Evolutionary conservation across 2,797 vertebrate species (phyloP).

Genomic region (Syndactyla subalaris): DNA sequence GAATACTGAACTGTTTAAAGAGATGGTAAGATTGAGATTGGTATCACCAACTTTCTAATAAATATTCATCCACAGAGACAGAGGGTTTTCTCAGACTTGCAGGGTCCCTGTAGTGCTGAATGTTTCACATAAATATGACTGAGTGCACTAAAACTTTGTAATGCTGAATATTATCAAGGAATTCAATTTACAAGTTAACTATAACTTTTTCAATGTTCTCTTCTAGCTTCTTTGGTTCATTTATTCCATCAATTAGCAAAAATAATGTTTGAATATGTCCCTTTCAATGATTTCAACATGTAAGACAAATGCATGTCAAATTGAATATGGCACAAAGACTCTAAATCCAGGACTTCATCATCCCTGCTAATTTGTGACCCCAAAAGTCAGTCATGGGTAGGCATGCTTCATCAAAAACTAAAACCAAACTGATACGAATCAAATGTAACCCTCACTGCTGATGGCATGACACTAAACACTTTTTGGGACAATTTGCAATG

Average conservation of each 20-base stretch:
- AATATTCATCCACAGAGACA: conserved; percentile 20
- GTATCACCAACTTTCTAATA: conserved; percentile 25
- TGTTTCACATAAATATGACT: conserved; percentile 9
- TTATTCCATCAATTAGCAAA: neutral
- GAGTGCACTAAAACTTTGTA: conserved; percentile 7
- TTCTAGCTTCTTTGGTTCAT: neutral
- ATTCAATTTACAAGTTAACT: neutral
- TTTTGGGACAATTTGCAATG: neutral
- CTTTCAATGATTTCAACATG: neutral
- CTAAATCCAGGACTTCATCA: neutral
- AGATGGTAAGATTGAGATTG: neutral
- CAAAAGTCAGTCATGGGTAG: neutral
- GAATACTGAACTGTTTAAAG: neutral
- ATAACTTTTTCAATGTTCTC: neutral
- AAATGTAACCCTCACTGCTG: fast-evolving
- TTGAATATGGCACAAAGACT: neutral
- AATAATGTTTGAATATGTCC: neutral
- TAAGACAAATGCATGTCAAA: neutral
- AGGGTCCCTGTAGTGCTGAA: neutral
- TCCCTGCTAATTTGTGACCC: neutral
- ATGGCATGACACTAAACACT: neutral
- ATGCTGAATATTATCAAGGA: neutral
- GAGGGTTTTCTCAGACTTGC: neutral
- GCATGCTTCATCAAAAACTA: neutral
- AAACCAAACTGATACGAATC: neutral